Evolutionary conservation across 2,888 invertebrate genomes (phyloP), one percentile per base, ranked within the genome.

Genomic region (Podotricha telesiphe): DNA sequence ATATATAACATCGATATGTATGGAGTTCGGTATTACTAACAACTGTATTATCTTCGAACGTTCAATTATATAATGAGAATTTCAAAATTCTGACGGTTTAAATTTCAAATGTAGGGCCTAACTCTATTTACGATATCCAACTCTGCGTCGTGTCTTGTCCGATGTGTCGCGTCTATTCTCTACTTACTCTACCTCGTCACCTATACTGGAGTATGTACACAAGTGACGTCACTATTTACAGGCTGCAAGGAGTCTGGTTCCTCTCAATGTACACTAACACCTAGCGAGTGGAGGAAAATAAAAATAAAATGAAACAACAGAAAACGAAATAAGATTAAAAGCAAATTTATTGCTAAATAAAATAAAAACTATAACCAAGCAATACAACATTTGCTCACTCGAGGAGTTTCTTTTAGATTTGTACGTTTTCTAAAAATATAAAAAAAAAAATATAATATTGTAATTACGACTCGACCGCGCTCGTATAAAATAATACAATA

Each of bases 261-360:
- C 93, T 86, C 85, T 83, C 76, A 89, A 87, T 91, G 77, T 92
- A 92, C 89, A 91, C 77, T 79, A 72, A 75, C 74, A 72, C 65
- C 65, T 62, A 62, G 20, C 28, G 19, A 19, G 34, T 28, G 74
- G 76, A 83, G 80, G 79, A 78, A 76, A 74, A 72, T 75, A 78
- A 82, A 80, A 79, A 79, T 79, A 81, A 83, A 78, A 84, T 85
- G 88, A 89, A 84, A 83, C 87, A 89, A 90, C 79, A 77, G 78
- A 83, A 88, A 85, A 75, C 69, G 75, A 91, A 91, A 90, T 85
- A 82, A 86, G 79, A 89, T 85, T 88, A 89, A 88, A 93, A 92
- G 92, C 92, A 93, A 93, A 86, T 92, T 93, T 93, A 93, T 93
- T 93, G 93, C 93, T 93, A 93, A 89, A 89, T 89, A 87, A 91